phyloP scores from a whole-genome alignment of 2,888 invertebrate genomes.

The Julus scandinavius region DNA sequence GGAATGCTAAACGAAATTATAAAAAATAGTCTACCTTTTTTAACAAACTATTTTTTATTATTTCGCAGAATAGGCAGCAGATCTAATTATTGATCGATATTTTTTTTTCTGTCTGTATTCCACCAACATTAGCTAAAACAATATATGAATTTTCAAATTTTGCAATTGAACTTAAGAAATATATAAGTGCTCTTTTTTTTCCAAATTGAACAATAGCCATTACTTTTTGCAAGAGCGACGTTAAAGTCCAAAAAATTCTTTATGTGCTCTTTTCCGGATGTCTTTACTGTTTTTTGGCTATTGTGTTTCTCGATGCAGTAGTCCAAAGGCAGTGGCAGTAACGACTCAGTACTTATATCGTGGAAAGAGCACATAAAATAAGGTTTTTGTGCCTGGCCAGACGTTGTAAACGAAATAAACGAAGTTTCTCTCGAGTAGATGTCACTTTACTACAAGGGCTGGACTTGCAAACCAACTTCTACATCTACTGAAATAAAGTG shows the following conservation, averaged over 20 bases:
- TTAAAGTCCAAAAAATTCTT: neutral
- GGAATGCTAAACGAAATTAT: no score
- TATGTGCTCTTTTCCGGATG: neutral
- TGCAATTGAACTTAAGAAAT: no score
- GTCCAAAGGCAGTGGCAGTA: neutral
- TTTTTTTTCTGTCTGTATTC: no score
- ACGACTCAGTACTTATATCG: neutral
- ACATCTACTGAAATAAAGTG: neutral
- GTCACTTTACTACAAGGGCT: neutral
- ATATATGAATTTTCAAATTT: no score
- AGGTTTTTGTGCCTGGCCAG: neutral
- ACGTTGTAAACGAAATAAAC: neutral
- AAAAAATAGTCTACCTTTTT: no score
- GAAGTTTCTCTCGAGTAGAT: neutral
- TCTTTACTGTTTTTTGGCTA: neutral
- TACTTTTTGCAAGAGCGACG: neutral
- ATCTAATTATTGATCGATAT: no score
- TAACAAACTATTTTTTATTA: no score
- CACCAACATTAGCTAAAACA: no score
- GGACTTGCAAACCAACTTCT: neutral
- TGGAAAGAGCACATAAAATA: neutral
- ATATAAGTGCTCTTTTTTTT: neutral
- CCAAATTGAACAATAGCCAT: neutral
- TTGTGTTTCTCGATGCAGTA: neutral
- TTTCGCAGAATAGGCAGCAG: no score